Evolutionary conservation across 2,888 invertebrate genomes (phyloP), one percentile per base, ranked within the genome.

Genomic region (Aradus depressus): DNA sequence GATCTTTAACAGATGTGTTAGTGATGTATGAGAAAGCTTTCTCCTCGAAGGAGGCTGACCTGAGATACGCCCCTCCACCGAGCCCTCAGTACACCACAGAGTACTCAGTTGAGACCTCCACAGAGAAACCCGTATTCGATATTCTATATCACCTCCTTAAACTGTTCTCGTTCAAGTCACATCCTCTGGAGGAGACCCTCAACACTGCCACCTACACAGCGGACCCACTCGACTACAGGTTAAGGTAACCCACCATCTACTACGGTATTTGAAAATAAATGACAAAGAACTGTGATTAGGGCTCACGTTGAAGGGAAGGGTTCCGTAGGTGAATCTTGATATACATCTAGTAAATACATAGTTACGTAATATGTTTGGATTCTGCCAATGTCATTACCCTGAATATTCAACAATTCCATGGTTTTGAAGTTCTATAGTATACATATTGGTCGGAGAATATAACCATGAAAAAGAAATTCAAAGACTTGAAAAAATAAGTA

Each of bases 101-200:
- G 67, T 66, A 60, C 60, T 45, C 63, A 62, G 28, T 57, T 48
- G 14, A 54, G 49, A 3, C 66, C 19, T 57, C 54, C 28, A 49
- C 53, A 28, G 58, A 59, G 18, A 74, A 25, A 26, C 64, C 64
- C 25, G 54, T 69, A 18, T 68, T 68, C 54, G 89, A 93, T 66
- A 70, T 91, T 0, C 81, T 88, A 49, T 93, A 84, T 68, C 86
- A 90, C 65, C 67, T 95, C 53, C 65, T 95, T 14, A 79, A 84
- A 58, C 73, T 92, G 6, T 86, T 84, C 63, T 81, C 83, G 2
- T 72, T 75, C 44, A 72, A 74, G 16, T 72, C 73, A 56, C 75
- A 80, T 63, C 71, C 79, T 0, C 62, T 89, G 41, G 82, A 84
- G 59, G 70, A 72, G 44, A 67, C 84, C 5, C 67, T 88, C 4